Evolutionary conservation across 2,797 vertebrate genomes (phyloP), one percentile per base, ranked within the genome.

Genomic region (Coluber constrictor): DNA sequence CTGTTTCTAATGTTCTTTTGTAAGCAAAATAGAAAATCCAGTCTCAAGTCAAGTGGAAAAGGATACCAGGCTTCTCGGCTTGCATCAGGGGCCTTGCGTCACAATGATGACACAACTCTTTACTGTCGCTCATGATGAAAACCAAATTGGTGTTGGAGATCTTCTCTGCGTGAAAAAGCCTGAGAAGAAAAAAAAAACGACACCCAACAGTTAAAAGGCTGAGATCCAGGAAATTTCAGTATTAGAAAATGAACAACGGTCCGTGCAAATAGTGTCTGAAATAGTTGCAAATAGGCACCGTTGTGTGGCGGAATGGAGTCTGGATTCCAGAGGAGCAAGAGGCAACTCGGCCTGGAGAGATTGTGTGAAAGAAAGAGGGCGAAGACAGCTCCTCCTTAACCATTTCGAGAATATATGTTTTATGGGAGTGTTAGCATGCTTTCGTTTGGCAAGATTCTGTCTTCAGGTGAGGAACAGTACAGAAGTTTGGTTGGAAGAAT

Each of bases 11-110:
- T 90, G 92, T 7, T 55, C 47, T 86, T 61, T 51, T 56, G 51
- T 3, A 83, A 94, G 90, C 92, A 96, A 94, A 51, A 94, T 92
- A 96, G 94, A 94, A 94, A 95, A 95, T 93, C 95, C 51, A 57
- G 25, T 1, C 8, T 59, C 13, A 90, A 56, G 57, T 29, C 25
- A 6, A 43, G 90, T 74, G 94, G 88, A 95, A 97, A 99, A 99
- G 98, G 99, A 99, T 99, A 99, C 99, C 99, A 61, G 99, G 99
- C 97, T 99, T 99, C 93, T 99, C 99, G 0, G 99, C 99, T 97
- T 99, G 99, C 96, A 98, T 98, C 86, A 99, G 97, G 0, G 98
- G 98, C 90, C 98, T 98, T 55, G 98, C 98, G 97, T 99, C 99
- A 95, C 99, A 99, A 3, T 98, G 98, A 92, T 98, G 98, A 96